Base-by-base conservation (phyloP, 2,797 vertebrate species). In the Notoglanidium macrostoma region DNA sequence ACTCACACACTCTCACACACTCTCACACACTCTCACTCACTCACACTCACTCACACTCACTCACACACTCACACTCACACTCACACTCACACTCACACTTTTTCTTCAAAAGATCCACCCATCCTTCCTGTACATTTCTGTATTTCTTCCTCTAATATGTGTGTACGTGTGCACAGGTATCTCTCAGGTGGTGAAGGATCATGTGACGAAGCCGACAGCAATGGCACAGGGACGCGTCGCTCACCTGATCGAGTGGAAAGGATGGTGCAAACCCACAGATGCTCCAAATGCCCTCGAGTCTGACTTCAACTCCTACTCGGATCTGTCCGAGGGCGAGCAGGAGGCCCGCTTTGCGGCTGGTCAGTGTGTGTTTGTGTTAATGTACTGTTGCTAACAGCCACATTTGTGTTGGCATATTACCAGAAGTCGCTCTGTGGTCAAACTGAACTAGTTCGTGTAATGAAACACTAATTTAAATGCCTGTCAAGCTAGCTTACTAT, bases 221-320 rank as follows among this genome's bases (percentile, higher is more conserved):
- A 99, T 99, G 98, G 98, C 98, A 0, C 98, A 99, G 95, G 98
- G 98, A 89, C 96, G 98, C 0, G 97, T 99, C 0, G 98, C 98
- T 84, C 98, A 99, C 89, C 96, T 99, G 77, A 99, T 99, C 0
- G 98, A 99, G 92, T 99, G 98, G 98, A 99, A 99, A 91, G 98
- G 98, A 82, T 99, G 98, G 98, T 97, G 97, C 90, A 98, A 97
- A 92, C 98, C 98, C 0, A 97, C 95, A 2, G 98, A 99, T 89
- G 95, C 97, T 0, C 96, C 98, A 0, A 92, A 95, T 0, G 96
- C 97, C 29, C 93, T 97, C 86, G 98, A 99, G 84, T 96, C 97
- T 15, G 97, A 98, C 90, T 97, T 99, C 94, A 98, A 96, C 92
- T 98, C 98, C 17, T 99, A 99, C 93, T 99, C 98, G 0, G 97